Evolutionary conservation across 2,113 vertebrate genomes (phyloP), one percentile per base, ranked within the genome.

Genomic region (Clupea harengus): DNA sequence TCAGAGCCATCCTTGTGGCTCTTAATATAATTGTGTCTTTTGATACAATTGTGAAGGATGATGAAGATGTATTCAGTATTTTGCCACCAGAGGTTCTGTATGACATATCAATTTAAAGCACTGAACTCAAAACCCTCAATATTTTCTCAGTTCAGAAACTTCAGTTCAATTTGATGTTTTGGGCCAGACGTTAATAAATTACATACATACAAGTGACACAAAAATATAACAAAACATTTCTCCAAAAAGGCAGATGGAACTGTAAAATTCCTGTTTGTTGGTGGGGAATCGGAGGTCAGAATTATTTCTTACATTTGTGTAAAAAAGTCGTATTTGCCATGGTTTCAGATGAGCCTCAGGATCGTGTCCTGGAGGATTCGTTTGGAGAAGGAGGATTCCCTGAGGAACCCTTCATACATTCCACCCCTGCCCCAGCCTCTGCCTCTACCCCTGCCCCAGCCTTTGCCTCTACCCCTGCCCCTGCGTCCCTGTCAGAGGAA

Each of bases 401-500:
- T 4, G 67, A 90, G 6, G 88, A 90, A 45, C 57, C 84, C 0
- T 84, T 47, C 10, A 3, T 95, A 88, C 87, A 90, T 67, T 90
- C 92, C 0, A 94, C 90, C 0, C 81, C 93, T 39, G 39, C 39
- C 39, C 39, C 72, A 17, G 6, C 89, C 6, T 81, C 92, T 10
- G 78, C 45, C 15, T 88, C 91, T 39, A 39, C 39, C 39, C 39
- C 39, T 39, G 39, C 39, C 39, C 39, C 39, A 1, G 39, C 39
- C 39, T 39, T 1, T 39, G 39, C 39, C 39, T 39, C 90, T 0
- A 13, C 85, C 6, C 20, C 75, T 20, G 5, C 89, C 7, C 81
- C 93, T 6, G 78, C 47, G 18, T 88, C 91, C 32, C 93, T 99
- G 17, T 97, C 96, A 0, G 96, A 97, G 88, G 97, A 99, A 90